Conservation (phyloP, 1,140 invertebrate genomes). For the Solen grandis region DNA sequence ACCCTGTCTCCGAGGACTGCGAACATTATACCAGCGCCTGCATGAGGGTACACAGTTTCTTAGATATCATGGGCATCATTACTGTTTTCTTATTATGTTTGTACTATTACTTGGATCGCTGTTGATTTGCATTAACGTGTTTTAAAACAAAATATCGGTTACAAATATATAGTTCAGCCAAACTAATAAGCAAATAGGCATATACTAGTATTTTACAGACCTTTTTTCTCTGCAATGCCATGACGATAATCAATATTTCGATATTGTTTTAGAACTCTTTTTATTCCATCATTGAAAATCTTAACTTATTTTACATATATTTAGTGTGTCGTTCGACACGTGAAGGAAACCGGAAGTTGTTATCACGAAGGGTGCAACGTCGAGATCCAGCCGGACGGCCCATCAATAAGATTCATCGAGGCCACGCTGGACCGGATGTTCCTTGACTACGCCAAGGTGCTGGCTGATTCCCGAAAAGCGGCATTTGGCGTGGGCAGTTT, state of each 20-base stretch:
- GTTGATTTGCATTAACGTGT: too few relatives aligned
- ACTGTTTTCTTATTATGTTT: too few relatives aligned
- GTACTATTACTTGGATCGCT: too few relatives aligned
- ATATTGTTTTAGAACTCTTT: background rate
- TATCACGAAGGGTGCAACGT: conserved; percentile 33
- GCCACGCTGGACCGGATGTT: conserved; percentile 47
- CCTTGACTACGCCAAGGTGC: conserved; percentile 20
- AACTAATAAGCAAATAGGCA: background rate
- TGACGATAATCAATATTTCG: background rate
- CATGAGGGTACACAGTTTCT: conserved; percentile 40
- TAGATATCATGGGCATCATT: too few relatives aligned
- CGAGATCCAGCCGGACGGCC: background rate
- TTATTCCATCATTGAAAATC: background rate
- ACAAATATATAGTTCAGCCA: too few relatives aligned
- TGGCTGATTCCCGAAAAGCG: background rate
- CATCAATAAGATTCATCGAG: conserved; percentile 12
- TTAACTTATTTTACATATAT: background rate
- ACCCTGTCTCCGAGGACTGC: conserved; percentile 43
- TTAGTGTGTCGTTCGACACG: conserved; percentile 44
- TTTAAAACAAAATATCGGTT: too few relatives aligned
- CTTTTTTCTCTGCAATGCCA: background rate
- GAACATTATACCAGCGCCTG: conserved; percentile 38
- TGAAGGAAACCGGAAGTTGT: conserved; percentile 22
- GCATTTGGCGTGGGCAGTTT: background rate
- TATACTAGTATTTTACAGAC: background rate